These are phyloP conservation scores for Sciaenops ocellatus DNA, from an alignment of 2,797 vertebrate species.

Conservation along the genomic window DNA sequence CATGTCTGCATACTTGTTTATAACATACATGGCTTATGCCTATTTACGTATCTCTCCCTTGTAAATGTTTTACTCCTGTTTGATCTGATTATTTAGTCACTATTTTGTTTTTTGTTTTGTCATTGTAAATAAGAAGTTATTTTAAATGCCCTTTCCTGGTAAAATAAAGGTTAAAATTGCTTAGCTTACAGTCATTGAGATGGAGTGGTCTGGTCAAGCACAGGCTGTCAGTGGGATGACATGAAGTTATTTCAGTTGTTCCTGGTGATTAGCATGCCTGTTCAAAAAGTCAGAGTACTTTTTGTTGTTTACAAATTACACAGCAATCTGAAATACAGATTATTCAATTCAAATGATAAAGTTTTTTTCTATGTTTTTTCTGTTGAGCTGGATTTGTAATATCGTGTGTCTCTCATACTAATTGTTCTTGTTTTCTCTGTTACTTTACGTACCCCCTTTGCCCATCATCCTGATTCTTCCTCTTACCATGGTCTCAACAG, in stretches of 20 bases:
- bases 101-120: too few relatives aligned
- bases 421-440: constrained; percentile 9
- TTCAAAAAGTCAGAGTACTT: neutral
- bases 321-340: neutral
- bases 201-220: neutral
- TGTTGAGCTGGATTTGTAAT: neutral
- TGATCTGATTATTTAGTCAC: too few relatives aligned
- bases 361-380: neutral
- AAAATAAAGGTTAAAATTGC: too few relatives aligned
- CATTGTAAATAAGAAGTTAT: too few relatives aligned
- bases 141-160: too few relatives aligned
- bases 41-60: too few relatives aligned
- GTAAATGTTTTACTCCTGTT: too few relatives aligned
- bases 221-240: neutral
- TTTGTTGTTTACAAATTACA: neutral
- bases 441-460: constrained; percentile 2
- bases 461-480: neutral
- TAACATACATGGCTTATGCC: too few relatives aligned
- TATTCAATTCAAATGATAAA: neutral
- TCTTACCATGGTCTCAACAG: constrained; percentile 76
- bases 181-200: neutral
- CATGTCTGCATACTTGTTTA: too few relatives aligned
- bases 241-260: neutral
- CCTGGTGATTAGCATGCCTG: neutral
- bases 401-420: neutral